Evolutionary conservation across 2,888 invertebrate genomes (phyloP).

Genomic region (Uloborus plumipes): DNA sequence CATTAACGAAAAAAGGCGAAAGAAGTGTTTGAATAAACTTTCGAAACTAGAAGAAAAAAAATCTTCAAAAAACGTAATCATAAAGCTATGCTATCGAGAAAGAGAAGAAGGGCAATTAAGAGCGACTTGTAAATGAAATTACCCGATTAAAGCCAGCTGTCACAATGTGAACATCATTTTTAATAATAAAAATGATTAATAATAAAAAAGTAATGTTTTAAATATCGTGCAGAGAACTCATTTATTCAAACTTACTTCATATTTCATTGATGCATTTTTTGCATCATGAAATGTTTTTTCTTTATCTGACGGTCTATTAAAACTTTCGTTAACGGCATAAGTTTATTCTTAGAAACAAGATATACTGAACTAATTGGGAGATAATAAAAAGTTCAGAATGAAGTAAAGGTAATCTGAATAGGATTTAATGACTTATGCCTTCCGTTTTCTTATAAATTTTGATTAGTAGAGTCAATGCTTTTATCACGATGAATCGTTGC

Average conservation of each 20-base stretch:
- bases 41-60: background rate
- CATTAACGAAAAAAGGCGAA: background rate
- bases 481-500: too few relatives aligned
- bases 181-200: too few relatives aligned
- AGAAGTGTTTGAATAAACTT: background rate
- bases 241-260: conserved; percentile 33
- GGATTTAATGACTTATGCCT: too few relatives aligned
- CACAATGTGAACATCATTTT: conserved; percentile 41
- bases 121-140: conserved; percentile 43
- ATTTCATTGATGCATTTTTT: background rate
- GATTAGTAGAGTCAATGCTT: too few relatives aligned
- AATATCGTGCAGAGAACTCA: conserved; percentile 39
- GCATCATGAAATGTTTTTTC: conserved; percentile 8
- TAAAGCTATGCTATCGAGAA: conserved; percentile 3
- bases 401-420: too few relatives aligned
- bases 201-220: too few relatives aligned
- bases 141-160: conserved; percentile 49
- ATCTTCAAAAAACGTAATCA: conserved; percentile 2
- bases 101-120: conserved; percentile 35
- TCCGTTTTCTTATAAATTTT: too few relatives aligned
- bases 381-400: too few relatives aligned
- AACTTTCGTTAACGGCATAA: too few relatives aligned
- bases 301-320: too few relatives aligned
- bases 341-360: too few relatives aligned
- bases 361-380: too few relatives aligned